These are phyloP conservation scores for Echeneis naucrates DNA, from an alignment of 2,797 vertebrate species.

Conservation along the genomic window DNA sequence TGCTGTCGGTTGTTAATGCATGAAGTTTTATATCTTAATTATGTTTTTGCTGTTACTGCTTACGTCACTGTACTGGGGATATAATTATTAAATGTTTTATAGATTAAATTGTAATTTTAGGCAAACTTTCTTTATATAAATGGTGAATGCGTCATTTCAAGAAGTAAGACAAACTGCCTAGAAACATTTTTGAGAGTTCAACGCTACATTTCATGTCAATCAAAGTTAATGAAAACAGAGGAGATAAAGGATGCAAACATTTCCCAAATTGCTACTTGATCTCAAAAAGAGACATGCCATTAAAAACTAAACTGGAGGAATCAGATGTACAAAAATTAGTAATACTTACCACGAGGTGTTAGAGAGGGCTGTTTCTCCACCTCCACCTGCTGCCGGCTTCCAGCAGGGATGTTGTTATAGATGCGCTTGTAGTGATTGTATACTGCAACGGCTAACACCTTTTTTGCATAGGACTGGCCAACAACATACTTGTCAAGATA, in stretches of 20 bases:
- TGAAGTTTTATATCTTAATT: neutral
- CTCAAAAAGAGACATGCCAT: too few relatives aligned
- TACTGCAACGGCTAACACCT: slow-evolving; percentile 97
- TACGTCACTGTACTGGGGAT: neutral
- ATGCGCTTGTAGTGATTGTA: slow-evolving; percentile 99
- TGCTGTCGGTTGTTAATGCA: neutral
- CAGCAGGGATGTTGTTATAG: slow-evolving; percentile 97
- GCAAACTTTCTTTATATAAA: too few relatives aligned
- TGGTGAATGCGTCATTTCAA: too few relatives aligned
- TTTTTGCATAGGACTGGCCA: slow-evolving; percentile 97
- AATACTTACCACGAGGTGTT: slow-evolving; percentile 93
- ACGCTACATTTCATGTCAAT: neutral
- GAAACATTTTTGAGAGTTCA: neutral
- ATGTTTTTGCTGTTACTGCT: neutral
- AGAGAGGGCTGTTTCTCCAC: slow-evolving; percentile 94
- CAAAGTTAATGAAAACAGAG: neutral
- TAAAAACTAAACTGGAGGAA: neutral
- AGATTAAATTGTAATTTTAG: too few relatives aligned
- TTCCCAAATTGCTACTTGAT: neutral
- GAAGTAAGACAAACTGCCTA: too few relatives aligned
- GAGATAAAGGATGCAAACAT: neutral
- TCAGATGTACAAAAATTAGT: neutral
- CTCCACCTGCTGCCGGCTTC: slow-evolving; percentile 91
- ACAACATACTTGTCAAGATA: slow-evolving; percentile 99
- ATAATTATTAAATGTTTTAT: neutral